phyloP scores from a whole-genome alignment of 2,797 vertebrate species.

The Aphelocoma californica region DNA sequence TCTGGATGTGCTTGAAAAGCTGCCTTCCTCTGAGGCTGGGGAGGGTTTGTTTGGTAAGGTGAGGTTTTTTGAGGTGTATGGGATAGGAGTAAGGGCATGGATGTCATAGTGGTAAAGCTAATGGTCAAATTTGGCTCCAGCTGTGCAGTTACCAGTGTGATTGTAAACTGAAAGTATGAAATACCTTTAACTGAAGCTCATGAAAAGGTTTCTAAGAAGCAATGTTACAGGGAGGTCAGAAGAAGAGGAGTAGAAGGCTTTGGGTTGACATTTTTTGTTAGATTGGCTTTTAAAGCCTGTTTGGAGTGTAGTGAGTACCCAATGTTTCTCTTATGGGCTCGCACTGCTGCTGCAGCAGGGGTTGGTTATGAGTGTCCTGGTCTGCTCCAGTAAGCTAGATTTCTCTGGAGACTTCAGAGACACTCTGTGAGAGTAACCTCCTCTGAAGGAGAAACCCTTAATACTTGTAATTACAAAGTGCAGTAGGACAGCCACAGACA shows the following conservation, averaged over 20 bases:
- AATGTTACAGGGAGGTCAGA: neutral
- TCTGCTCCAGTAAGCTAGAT: neutral
- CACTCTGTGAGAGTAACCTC: neutral
- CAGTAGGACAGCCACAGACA: neutral
- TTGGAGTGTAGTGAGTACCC: accelerated
- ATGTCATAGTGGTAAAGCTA: neutral
- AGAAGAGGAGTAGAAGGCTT: neutral
- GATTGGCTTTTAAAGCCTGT: neutral
- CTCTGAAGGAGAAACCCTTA: neutral
- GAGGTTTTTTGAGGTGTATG: neutral
- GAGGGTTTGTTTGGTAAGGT: neutral
- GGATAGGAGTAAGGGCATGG: neutral
- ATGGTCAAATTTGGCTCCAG: neutral
- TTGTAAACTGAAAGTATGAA: neutral
- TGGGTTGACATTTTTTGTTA: accelerated
- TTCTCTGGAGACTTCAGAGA: neutral
- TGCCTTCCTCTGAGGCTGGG: neutral
- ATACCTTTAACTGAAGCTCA: neutral
- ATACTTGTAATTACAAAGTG: neutral
- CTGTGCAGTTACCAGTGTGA: neutral
- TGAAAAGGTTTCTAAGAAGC: neutral
- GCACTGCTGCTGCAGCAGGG: accelerated
- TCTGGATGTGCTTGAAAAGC: neutral
- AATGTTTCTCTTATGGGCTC: accelerated
- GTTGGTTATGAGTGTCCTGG: neutral